These are phyloP conservation scores for Drosophila pegasa DNA, from an alignment of 2,888 invertebrate species.

Conservation along the genomic window DNA sequence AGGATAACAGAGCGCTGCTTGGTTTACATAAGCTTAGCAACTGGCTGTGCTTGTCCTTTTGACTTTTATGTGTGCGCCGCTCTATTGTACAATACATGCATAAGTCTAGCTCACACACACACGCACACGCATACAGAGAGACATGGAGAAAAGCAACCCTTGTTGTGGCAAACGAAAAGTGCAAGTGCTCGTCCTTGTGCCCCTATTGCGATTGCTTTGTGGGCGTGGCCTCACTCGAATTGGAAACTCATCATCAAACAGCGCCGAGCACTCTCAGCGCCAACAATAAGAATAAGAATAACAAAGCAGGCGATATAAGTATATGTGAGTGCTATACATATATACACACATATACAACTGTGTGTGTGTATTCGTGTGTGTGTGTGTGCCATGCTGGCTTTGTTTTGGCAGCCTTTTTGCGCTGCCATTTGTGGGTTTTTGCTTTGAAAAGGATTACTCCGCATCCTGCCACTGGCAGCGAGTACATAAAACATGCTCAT, in stretches of 20 bases:
- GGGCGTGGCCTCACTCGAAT: conserved; percentile 77
- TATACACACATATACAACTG: neutral
- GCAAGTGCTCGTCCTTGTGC: conserved; percentile 70
- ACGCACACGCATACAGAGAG: conserved; percentile 34
- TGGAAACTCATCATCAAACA: conserved; percentile 68
- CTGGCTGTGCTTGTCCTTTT: conserved; percentile 59
- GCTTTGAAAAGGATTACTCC: conserved; percentile 79
- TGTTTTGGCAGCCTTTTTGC: conserved; percentile 71
- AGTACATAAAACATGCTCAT: conserved; percentile 84
- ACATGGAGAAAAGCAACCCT: conserved; percentile 65
- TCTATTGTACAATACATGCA: conserved; percentile 60
- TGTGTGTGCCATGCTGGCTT: conserved; percentile 47
- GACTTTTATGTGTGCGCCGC: conserved; percentile 55
- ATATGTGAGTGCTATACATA: conserved; percentile 37
- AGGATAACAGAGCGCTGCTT: conserved; percentile 30
- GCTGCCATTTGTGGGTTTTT: conserved; percentile 83
- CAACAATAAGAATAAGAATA: conserved; percentile 69
- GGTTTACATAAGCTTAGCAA: conserved; percentile 45
- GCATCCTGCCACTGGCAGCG: conserved; percentile 47
- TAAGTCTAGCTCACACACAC: conserved; percentile 36
- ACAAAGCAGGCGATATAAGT: conserved; percentile 54
- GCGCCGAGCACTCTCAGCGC: conserved; percentile 51
- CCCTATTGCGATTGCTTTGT: conserved; percentile 21
- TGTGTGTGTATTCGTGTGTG: conserved; percentile 18
- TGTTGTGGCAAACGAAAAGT: conserved; percentile 75